phyloP scores from a whole-genome alignment of 2,888 invertebrate genomes.

The Pardosa pseudoannulata region DNA sequence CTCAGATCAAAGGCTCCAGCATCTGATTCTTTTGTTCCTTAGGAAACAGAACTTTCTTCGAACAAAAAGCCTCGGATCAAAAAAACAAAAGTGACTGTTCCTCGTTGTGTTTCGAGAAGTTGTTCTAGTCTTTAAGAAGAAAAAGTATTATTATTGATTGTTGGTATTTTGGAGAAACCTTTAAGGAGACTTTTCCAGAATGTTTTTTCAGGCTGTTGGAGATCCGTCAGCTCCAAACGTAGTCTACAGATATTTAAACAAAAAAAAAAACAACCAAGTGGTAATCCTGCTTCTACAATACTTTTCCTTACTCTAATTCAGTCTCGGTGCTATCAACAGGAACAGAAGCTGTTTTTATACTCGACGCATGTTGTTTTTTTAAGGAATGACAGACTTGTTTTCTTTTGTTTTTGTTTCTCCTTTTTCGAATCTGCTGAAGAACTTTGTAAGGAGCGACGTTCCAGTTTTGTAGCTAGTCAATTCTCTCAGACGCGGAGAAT shows the following conservation, averaged over 20 bases:
- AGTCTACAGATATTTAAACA: conserved; percentile 8
- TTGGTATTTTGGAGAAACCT: conserved; percentile 23
- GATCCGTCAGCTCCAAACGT: neutral
- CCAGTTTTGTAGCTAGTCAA: conserved; percentile 68
- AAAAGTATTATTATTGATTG: conserved; percentile 41
- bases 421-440: conserved; percentile 42
- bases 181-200: neutral
- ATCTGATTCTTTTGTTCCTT: conserved; percentile 8
- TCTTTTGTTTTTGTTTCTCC: no score
- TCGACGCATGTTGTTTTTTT: conserved; percentile 59
- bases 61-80: conserved; percentile 34
- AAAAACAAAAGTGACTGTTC: conserved; percentile 33
- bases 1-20: conserved; percentile 5
- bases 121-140: conserved; percentile 18
- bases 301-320: conserved; percentile 41
- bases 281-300: conserved; percentile 27
- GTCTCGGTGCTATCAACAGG: conserved; percentile 51
- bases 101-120: conserved; percentile 41
- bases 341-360: conserved; percentile 72
- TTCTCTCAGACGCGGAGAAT: conserved; percentile 38
- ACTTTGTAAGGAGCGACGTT: conserved; percentile 61
- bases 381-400: conserved; percentile 20
- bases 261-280: conserved; percentile 18
- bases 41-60: conserved; percentile 5
- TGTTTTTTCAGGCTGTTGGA: neutral